These are phyloP conservation scores for Temnopleurus reevesii DNA, from an alignment of 53 echinoderm and acorn worm species.

Conservation along the genomic window DNA sequence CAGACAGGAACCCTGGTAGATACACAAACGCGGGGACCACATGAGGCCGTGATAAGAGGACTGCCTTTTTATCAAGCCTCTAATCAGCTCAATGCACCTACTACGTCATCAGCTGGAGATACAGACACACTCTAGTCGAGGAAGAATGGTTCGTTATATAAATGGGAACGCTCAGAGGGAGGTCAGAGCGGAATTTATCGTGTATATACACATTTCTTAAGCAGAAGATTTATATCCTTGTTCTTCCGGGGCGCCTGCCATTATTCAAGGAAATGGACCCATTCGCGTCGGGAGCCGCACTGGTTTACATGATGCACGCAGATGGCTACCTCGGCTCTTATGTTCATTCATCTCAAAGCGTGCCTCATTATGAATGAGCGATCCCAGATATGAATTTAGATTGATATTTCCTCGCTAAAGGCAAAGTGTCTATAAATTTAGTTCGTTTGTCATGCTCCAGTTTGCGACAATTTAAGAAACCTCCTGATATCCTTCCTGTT, in stretches of 20 bases:
- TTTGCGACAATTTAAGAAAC: neutral
- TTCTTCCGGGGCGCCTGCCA: constrained; percentile 1
- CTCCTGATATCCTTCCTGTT: neutral
- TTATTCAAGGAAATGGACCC: neutral
- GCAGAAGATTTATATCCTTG: neutral
- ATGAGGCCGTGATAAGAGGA: constrained; percentile 17
- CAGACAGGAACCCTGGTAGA: neutral
- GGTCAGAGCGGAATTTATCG: neutral
- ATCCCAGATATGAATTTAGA: neutral
- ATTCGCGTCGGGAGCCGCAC: neutral
- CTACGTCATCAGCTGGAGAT: constrained; percentile 36
- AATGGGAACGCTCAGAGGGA: neutral
- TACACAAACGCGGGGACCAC: constrained; percentile 17
- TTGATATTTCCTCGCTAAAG: neutral
- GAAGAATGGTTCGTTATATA: neutral
- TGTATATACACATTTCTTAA: neutral
- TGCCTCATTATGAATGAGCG: neutral
- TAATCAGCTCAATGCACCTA: neutral
- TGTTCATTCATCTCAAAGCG: neutral
- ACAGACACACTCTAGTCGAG: neutral
- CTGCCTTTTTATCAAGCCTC: neutral
- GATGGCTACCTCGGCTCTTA: neutral
- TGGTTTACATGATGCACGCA: neutral
- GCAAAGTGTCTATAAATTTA: neutral
- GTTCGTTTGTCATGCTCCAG: neutral